phyloP scores from a whole-genome alignment of 2,888 invertebrate genomes.

The Acleris sparsana region DNA sequence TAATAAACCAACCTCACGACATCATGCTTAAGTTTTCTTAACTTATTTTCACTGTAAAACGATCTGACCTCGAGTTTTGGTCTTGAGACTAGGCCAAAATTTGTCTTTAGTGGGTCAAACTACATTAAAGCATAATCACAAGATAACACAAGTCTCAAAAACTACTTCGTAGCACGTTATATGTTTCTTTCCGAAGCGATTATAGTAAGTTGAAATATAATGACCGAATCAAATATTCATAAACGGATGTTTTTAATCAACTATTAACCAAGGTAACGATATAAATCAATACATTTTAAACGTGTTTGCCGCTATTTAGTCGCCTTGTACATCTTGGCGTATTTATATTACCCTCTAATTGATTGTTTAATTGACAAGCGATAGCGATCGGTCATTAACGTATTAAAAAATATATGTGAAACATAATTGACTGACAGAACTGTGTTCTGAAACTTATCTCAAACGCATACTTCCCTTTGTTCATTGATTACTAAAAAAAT shows the following conservation, averaged over 20 bases:
- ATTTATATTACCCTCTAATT: neutral
- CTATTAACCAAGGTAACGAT: slow-evolving; percentile 15
- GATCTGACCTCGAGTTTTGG: no score
- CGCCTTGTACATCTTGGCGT: neutral
- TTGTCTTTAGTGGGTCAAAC: no score
- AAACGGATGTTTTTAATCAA: slow-evolving; percentile 12
- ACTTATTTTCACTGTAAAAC: no score
- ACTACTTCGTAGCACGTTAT: no score
- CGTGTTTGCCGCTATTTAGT: slow-evolving; percentile 19
- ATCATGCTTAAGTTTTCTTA: neutral
- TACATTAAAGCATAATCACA: no score
- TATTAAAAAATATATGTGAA: no score
- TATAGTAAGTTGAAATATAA: neutral
- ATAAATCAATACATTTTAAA: slow-evolving; percentile 30
- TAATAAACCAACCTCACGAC: neutral
- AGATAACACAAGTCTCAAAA: no score
- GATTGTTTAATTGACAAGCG: slow-evolving; percentile 8
- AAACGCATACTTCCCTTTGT: no score
- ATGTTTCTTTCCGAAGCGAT: neutral
- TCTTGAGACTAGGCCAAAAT: no score
- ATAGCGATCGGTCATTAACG: slow-evolving; percentile 3
- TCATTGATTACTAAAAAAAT: no score
- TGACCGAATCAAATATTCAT: neutral
- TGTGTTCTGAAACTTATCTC: no score
- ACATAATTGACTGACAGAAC: no score